These are phyloP conservation scores for Helicoverpa zea DNA, from an alignment of 1,140 invertebrate genomes.

Conservation along the genomic window DNA sequence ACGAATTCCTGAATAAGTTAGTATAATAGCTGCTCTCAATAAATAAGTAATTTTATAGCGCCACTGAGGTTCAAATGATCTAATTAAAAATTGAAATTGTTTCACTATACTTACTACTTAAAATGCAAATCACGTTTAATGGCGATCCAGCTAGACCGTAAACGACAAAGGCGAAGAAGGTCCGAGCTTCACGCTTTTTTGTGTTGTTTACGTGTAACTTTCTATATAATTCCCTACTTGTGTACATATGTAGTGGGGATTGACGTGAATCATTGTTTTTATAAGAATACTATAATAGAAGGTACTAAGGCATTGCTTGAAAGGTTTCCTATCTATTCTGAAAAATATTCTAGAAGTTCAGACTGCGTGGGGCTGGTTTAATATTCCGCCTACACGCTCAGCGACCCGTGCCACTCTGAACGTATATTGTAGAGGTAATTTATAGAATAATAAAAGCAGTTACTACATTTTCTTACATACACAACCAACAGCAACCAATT, in stretches of 20 bases:
- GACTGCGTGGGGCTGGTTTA: neutral
- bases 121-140: constrained; percentile 33
- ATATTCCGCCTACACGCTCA: neutral
- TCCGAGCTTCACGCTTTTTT: neutral
- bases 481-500: no score
- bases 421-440: no score
- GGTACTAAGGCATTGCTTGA: no score
- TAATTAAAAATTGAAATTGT: constrained; percentile 32
- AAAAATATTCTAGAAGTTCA: neutral
- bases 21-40: no score
- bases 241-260: neutral
- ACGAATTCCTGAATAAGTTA: no score
- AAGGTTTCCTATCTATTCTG: neutral
- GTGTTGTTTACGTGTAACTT: neutral
- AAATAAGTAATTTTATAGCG: neutral
- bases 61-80: constrained; percentile 15
- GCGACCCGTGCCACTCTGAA: neutral
- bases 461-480: no score
- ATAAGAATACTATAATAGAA: no score
- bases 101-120: constrained; percentile 5
- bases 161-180: constrained; percentile 11
- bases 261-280: neutral
- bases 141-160: constrained; percentile 13
- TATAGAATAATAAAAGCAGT: no score
- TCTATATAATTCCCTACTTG: neutral